Base-by-base conservation (phyloP, 2,888 invertebrate species). In the Phalera bucephala region DNA sequence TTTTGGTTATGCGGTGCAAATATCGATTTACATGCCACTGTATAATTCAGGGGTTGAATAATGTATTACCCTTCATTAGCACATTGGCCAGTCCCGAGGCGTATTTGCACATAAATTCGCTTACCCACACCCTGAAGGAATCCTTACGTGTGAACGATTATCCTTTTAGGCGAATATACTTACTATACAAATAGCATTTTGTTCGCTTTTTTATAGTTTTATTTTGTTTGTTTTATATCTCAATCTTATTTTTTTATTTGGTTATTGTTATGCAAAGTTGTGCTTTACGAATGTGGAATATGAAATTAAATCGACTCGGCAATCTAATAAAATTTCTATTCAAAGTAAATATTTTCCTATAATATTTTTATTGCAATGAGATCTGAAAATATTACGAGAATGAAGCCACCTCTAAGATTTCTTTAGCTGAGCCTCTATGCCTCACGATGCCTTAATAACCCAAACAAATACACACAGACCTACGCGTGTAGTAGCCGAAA, bases 41-140 rank as follows among this genome's bases (percentile, higher is more conserved):
- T 87, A 86, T 88, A 88, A 87, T 88, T 87, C 86, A 85, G 80
- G 73, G 84, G 78, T 79, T 89, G 88, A 89, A 89, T 89, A 87
- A 89, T 88, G 88, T 88, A 88, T 88, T 79, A 80, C 83, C 83
- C 84, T 88, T 88, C 88, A 89, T 89, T 89, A 88, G 87, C 87
- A 87, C 87, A 87, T 84, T 81, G 83, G 83, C 76, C 80, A 81
- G 81, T 78, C 78, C 80, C 74, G 75, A 70, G 81, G 77, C 80
- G 80, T 86, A 87, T 89, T 89, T 87, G 86, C 88, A 89, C 86
- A 80, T 87, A 83, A 87, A 86, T 86, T 87, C 81, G 80, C 76
- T 78, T 78, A 84, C 82, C 83, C 80, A 73, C 75, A 75, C 80
- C 80, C 81, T 64, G 69, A 72, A 79, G 78, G 78, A 79, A 81